Evolutionary conservation across 2,797 vertebrate genomes (phyloP).

Genomic region (Neomorphus geoffroyi): DNA sequence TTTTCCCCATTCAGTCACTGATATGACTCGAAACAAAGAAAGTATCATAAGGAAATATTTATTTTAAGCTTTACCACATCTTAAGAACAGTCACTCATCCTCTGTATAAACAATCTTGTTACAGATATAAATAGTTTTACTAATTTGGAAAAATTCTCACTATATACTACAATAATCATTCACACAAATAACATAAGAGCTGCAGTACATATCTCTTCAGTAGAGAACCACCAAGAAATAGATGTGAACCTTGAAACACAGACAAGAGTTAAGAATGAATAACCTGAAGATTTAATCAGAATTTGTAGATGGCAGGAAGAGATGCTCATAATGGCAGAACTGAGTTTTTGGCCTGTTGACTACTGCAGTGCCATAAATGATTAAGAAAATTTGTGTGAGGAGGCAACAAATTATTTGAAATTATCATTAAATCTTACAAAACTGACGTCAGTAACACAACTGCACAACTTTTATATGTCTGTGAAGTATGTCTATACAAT

Average conservation of each 20-base stretch:
- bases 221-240: neutral
- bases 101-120: neutral
- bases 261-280: neutral
- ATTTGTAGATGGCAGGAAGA: neutral
- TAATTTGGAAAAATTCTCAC: neutral
- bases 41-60: neutral
- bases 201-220: neutral
- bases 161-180: neutral
- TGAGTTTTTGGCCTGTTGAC: neutral
- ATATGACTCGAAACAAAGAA: neutral
- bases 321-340: neutral
- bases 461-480: neutral
- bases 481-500: neutral
- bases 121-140: neutral
- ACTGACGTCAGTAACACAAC: neutral
- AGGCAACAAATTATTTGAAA: neutral
- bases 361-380: neutral
- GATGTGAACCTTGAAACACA: neutral
- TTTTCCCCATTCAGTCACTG: neutral
- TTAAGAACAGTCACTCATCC: neutral
- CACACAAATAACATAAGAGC: neutral
- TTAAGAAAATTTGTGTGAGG: neutral
- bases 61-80: neutral
- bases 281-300: neutral
- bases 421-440: constrained; percentile 3